These are phyloP conservation scores for Pseudomyrmex concolor DNA, from an alignment of 1,140 invertebrate genomes.

Conservation along the genomic window DNA sequence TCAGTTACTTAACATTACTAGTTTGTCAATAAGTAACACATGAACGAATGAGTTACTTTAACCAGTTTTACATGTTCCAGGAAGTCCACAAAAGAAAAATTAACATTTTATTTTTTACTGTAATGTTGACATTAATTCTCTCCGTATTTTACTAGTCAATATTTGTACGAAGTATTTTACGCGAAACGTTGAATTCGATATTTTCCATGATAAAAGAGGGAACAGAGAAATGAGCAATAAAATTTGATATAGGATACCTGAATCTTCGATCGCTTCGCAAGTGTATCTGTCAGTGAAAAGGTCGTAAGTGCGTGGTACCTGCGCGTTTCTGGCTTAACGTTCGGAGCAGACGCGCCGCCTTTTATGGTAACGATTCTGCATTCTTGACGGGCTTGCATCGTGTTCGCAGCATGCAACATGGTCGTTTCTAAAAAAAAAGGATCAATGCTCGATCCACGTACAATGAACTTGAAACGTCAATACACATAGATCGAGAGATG, in stretches of 20 bases:
- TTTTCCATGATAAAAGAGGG: too few species aligned
- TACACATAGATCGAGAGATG: neutral
- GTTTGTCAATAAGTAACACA: too few species aligned
- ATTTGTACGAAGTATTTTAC: too few species aligned
- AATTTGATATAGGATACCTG: neutral
- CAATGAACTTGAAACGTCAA: conserved; percentile 46
- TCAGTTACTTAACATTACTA: too few species aligned
- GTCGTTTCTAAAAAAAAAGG: conserved; percentile 36
- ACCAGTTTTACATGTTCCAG: too few species aligned
- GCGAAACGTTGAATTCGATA: too few species aligned
- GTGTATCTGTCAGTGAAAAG: conserved; percentile 54
- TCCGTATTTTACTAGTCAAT: too few species aligned
- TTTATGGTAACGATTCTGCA: conserved; percentile 60
- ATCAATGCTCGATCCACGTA: conserved; percentile 14
- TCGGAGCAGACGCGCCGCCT: conserved; percentile 44
- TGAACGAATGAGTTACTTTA: too few species aligned
- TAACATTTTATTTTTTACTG: too few species aligned
- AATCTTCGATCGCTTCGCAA: conserved; percentile 10
- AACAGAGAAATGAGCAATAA: neutral
- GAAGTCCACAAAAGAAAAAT: too few species aligned
- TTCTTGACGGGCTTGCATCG: conserved; percentile 58
- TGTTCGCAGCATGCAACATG: conserved; percentile 11
- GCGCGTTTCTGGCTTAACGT: conserved; percentile 52
- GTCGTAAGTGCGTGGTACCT: conserved; percentile 61
- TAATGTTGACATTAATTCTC: neutral